These are phyloP conservation scores for Ptyas mucosa DNA, from an alignment of 2,113 vertebrate genomes.

Conservation along the genomic window DNA sequence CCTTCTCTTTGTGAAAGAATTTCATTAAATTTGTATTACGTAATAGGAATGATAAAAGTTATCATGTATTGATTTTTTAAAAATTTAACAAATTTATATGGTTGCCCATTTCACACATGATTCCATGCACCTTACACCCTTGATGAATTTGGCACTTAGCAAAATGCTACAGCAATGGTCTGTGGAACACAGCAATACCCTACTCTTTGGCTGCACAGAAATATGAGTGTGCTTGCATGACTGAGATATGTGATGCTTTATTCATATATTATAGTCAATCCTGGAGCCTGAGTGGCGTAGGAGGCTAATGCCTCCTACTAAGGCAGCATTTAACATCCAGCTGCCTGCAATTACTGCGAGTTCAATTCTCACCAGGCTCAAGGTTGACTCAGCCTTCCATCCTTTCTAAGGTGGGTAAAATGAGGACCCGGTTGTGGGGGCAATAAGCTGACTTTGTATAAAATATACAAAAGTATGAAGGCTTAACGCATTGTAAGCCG, in stretches of 20 bases:
- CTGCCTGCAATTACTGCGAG: no score
- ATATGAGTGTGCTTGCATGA: neutral
- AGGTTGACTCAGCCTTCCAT: no score
- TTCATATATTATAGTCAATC: neutral
- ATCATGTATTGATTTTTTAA: neutral
- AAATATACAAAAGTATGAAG: no score
- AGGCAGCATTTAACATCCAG: no score
- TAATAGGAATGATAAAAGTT: neutral
- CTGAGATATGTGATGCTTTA: neutral
- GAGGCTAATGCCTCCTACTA: no score
- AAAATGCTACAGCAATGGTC: constrained; percentile 17
- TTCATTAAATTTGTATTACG: neutral
- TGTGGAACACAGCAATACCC: neutral
- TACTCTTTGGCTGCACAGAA: constrained; percentile 4
- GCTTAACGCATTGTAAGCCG: no score
- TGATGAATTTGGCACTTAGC: constrained; percentile 11
- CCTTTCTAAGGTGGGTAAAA: no score
- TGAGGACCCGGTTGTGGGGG: no score
- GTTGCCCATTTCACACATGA: neutral
- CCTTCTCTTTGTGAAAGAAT: no score
- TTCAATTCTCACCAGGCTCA: no score
- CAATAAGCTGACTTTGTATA: no score
- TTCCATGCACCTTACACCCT: neutral
- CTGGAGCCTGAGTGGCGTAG: no score
- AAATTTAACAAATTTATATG: neutral